These are phyloP conservation scores for Elachura formosa DNA, from an alignment of 2,113 vertebrate genomes.

Conservation along the genomic window DNA sequence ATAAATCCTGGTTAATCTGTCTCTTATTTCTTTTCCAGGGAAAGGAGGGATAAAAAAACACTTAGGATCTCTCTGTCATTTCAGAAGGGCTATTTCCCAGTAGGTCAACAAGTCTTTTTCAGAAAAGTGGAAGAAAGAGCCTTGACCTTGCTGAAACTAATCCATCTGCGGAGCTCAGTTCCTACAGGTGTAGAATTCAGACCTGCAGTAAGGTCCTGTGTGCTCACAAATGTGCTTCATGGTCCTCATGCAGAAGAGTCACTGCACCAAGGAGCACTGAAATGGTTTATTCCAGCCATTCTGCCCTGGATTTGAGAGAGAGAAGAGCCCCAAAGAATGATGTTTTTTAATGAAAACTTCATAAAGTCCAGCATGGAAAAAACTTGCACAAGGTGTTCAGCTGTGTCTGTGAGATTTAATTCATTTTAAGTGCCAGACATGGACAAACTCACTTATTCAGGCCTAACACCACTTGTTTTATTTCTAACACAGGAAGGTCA, in stretches of 20 bases:
- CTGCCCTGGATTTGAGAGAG: background rate
- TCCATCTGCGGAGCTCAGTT: background rate
- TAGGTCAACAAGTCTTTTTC: fast-evolving
- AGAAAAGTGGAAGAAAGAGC: background rate
- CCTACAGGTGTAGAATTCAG: background rate
- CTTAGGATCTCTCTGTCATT: background rate
- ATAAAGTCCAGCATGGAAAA: background rate
- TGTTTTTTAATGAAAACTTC: background rate
- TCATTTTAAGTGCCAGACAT: background rate
- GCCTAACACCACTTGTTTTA: background rate
- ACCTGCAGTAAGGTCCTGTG: fast-evolving
- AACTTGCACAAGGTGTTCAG: background rate
- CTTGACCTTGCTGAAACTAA: background rate
- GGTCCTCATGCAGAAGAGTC: background rate
- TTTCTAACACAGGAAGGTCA: background rate
- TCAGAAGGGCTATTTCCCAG: background rate
- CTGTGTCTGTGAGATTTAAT: background rate
- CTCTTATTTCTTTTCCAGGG: background rate
- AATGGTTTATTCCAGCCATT: background rate
- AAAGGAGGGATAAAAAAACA: background rate
- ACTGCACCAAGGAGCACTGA: background rate
- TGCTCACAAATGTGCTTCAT: background rate
- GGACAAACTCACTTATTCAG: background rate
- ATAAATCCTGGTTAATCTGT: background rate
- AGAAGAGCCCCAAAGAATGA: background rate